Base-by-base conservation (phyloP, 2,888 invertebrate genomes). In the Drosophila fulvimacula region DNA sequence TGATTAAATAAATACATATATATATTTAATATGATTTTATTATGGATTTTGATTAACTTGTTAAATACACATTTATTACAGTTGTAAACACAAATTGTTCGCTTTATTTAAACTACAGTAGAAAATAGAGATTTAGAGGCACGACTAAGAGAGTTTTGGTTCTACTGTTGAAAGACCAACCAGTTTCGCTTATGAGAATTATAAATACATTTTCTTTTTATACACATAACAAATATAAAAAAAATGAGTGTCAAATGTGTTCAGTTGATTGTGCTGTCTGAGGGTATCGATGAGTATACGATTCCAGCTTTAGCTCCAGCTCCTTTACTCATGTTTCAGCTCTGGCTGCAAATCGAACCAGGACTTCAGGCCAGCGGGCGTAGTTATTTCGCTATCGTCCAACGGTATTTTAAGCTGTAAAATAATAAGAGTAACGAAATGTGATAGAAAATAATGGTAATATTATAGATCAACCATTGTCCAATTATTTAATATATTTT, bases 291-390 rank as follows among this genome's bases (percentile, higher is more conserved):
- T 27, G 9, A 13, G 15, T 9, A 11, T 19, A 17, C 7, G 2
- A 0, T 17, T 52, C 42, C 42, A 15, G 3, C 42, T 42, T 5
- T 10, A 10, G 7, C 11, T 30, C 49, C 51, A 36, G 10, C 46
- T 38, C 13, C 7, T 97, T 64, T 97, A 98, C 87, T 98, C 98
- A 92, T 98, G 98, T 86, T 91, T 91, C 41, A 72, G 73, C 74
- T 92, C 92, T 1, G 92, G 92, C 60, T 91, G 87, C 38, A 92
- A 71, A 75, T 92, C 92, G 48, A 91, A 91, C 92, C 92, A 92
- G 15, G 86, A 73, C 32, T 90, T 91, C 6, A 91, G 46, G n/a
- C 92, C 92, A 64, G 89, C 80, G 19, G 81, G 77, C 11, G 88
- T 81, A 13, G 91, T 90, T 32, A 92, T 91, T 36, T 92, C 92